Evolutionary conservation across 2,888 invertebrate genomes (phyloP), one percentile per base, ranked within the genome.

Genomic region (Eudasyphora cyanicolor): DNA sequence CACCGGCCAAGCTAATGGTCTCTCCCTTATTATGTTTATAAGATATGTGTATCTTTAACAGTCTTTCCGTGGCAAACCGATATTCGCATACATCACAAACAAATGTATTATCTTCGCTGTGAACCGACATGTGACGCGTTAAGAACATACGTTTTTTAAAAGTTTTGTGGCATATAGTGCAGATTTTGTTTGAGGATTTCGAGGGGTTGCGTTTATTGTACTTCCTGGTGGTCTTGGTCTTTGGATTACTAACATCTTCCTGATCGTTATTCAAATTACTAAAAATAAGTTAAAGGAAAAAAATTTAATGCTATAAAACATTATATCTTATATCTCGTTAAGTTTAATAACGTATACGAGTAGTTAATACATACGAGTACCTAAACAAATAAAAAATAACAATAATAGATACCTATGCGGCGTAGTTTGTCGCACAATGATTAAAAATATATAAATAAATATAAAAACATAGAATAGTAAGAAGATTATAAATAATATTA

Each of bases 91-190:
- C 78, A 6, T 86, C 76, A 79, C 91, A 91, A 77, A 89, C 89
- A 84, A 86, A 89, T 5, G 89, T 88, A 57, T 89, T 87, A 0
- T 87, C 85, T 14, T 87, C 86, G 1, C 86, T 74, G 49, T 89
- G 90, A 0, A 89, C 87, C 86, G 89, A n/a, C 88, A 89, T 71
- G 74, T 84, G 27, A 93, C 92, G 78, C 92, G 92, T 82, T 93
- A 93, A 64, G 92, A 90, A 79, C 92, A 92, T 45, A 88, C 91
- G 86, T 38, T 67, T 84, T 12, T 60, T 17, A 54, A 93, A 94
- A 8, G 87, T 86, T 89, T 94, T 94, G 19, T 91, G 89, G 86
- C 94, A 94, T 51, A 92, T 88, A 14, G 88, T 88, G 86, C 94
- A 94, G 32, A 78, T 54, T 73, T 79, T 84, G 12, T 27, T 45